Conservation (phyloP, 2,113 vertebrate species). For the Gallinago jamesoni region DNA sequence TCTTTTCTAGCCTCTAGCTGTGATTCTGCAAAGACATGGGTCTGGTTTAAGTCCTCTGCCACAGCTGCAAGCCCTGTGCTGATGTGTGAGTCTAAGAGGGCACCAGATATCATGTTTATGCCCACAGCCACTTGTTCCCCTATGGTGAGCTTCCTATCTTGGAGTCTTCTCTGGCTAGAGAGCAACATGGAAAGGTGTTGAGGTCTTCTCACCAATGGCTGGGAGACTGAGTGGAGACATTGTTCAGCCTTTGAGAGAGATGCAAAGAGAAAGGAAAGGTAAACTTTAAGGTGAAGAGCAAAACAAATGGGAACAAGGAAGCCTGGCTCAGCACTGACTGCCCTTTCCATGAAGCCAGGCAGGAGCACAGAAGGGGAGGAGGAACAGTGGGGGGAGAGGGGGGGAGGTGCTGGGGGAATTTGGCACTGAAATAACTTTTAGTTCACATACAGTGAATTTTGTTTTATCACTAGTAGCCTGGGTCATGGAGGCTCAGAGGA, state of each 20-base stretch:
- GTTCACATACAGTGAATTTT: constrained; percentile 31
- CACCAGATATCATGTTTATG: background rate
- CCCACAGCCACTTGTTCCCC: background rate
- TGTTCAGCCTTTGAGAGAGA: background rate
- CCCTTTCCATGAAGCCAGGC: background rate
- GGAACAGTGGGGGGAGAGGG: background rate
- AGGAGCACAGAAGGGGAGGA: background rate
- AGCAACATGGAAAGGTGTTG: background rate
- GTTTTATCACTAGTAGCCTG: constrained; percentile 21
- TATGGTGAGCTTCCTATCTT: background rate
- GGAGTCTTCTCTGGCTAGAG: background rate
- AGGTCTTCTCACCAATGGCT: background rate
- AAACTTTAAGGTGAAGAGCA: background rate
- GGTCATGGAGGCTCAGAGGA: constrained; percentile 43
- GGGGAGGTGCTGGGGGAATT: background rate
- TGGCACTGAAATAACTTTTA: constrained; percentile 27
- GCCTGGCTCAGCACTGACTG: background rate
- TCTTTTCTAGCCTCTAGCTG: background rate
- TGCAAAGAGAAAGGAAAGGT: background rate
- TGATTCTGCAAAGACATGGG: background rate
- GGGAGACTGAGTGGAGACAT: background rate
- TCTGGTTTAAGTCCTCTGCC: background rate
- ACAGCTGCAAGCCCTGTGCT: background rate
- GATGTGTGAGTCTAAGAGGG: background rate
- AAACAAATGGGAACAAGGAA: background rate